These are phyloP conservation scores for Hydrophis major DNA, from an alignment of 2,797 vertebrate species.

Conservation along the genomic window DNA sequence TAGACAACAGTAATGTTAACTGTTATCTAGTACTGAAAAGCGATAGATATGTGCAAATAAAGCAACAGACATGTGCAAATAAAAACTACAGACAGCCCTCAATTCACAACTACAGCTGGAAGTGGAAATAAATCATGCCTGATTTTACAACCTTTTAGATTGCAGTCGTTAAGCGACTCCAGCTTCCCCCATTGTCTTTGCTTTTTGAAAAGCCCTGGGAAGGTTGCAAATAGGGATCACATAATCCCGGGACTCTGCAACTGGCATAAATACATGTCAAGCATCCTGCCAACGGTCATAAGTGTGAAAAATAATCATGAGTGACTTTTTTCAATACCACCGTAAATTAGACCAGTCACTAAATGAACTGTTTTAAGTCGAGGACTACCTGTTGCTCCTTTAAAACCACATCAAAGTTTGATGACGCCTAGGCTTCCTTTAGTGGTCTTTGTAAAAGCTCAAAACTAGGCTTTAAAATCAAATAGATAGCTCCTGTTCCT, in stretches of 20 bases:
- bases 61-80: constrained; percentile 6
- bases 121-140: neutral
- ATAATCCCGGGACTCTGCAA: neutral
- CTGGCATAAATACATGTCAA: neutral
- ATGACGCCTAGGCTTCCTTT: neutral
- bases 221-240: neutral
- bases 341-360: neutral
- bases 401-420: neutral
- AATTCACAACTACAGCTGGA: neutral
- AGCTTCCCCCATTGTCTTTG: neutral
- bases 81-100: neutral
- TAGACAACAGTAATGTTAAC: constrained; percentile 7
- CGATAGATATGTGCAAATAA: constrained; percentile 10
- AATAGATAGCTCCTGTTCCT: neutral
- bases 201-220: neutral
- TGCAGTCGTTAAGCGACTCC: neutral
- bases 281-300: neutral
- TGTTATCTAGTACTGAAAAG: neutral
- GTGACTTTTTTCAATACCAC: neutral
- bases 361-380: neutral
- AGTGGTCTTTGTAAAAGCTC: neutral
- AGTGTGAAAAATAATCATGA: neutral
- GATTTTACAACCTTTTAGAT: neutral
- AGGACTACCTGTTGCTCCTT: neutral
- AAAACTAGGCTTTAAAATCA: neutral